Evolutionary conservation across 2,113 vertebrate species (phyloP).

Genomic region (Xiphorhynchus elegans): DNA sequence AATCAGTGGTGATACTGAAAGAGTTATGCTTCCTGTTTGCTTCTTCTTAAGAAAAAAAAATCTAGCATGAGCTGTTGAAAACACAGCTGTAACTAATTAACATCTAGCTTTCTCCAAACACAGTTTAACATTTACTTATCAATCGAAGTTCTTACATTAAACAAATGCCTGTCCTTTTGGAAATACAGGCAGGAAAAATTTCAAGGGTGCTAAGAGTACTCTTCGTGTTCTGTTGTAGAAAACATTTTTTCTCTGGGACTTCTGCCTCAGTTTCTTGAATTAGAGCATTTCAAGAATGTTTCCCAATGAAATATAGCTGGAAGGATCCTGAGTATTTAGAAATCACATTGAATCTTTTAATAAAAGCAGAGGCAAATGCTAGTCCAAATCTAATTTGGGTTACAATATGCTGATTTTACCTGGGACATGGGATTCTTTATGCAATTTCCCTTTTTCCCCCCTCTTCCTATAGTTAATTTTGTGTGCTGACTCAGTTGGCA

Average conservation of each 20-base stretch:
- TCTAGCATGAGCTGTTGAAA: not conserved
- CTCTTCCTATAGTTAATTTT: not conserved
- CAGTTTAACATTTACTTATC: not conserved
- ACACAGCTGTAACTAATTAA: constrained; percentile 21
- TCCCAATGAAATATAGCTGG: not conserved
- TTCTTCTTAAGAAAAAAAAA: not conserved
- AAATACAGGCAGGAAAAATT: not conserved
- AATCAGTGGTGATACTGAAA: not conserved
- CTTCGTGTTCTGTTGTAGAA: not conserved
- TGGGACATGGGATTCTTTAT: not conserved
- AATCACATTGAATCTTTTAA: not conserved
- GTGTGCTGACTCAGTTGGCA: not conserved
- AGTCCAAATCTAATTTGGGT: not conserved
- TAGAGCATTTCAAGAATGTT: not conserved
- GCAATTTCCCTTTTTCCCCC: fast-evolving
- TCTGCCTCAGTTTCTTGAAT: not conserved
- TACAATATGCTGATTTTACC: not conserved
- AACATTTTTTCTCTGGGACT: not conserved
- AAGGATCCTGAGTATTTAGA: not conserved
- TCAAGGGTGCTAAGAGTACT: not conserved
- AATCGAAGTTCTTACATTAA: not conserved
- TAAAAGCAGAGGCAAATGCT: not conserved
- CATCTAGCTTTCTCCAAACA: not conserved
- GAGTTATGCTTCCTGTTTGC: constrained; percentile 29
- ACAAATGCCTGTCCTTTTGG: not conserved